Base-by-base conservation (phyloP, 2,797 vertebrate genomes). In the Enoplosus armatus region DNA sequence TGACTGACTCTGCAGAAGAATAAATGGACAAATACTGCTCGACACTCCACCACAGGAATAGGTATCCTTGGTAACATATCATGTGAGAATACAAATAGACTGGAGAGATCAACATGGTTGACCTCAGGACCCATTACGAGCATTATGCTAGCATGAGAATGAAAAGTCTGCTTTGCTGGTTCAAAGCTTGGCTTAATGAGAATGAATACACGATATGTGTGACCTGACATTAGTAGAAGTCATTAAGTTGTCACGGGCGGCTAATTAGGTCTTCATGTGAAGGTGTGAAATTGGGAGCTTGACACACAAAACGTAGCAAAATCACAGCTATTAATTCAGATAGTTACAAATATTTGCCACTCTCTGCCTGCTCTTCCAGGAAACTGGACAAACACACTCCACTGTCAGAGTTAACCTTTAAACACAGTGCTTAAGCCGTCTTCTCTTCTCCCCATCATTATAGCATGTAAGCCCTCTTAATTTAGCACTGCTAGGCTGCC, bases 331-430 rank as follows among this genome's bases (percentile, higher is more conserved):
- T 89, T 88, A 85, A 86, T 88, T 84, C 75, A 75, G 47, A 70
- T 45, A 50, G 82, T 68, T 71, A 54, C 75, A 84, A 86, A 90
- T 87, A 88, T 89, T 85, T 88, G 82, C 70, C 37, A 51, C 48
- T 77, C 53, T 69, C 63, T 26, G 29, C 11, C 50, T 62, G 65
- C 55, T 86, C 55, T 79, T 85, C 70, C 50, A 84, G 51, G 84
- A 81, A 84, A 89, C 88, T 74, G 79, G 87, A 87, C 85, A 70
- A 89, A 89, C 76, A 60, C 84, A 76, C 61, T 83, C 45, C 59
- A 68, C 68, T 87, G 85, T 83, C 85, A 82, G 73, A 77, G 77
- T 80, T 89, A 91, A 91, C 86, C 89, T 92, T 93, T 90, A 91
- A 91, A 90, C 78, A 83, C 78, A 50, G 79, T 74, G 76, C 86